phyloP scores from a whole-genome alignment of 1,140 invertebrate genomes.

The Drosophila seguyi region DNA sequence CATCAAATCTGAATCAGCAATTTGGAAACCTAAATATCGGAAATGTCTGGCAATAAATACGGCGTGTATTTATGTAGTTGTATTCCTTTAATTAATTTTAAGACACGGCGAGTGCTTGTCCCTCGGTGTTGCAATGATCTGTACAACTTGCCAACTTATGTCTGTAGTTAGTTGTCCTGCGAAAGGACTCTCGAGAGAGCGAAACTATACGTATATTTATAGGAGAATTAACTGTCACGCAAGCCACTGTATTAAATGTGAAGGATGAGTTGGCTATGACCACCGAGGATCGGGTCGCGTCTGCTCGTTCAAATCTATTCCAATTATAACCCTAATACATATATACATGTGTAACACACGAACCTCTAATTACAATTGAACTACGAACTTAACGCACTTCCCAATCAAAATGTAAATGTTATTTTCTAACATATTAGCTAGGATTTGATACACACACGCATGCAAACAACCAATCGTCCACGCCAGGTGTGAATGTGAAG shows the following conservation, averaged over 20 bases:
- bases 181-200: slow-evolving; percentile 1
- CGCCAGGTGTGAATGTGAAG: slow-evolving; percentile 22
- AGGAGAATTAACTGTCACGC: slow-evolving; percentile 46
- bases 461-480: slow-evolving; percentile 39
- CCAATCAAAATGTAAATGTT: slow-evolving; percentile 50
- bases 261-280: slow-evolving; percentile 15
- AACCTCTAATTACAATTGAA: slow-evolving; percentile 57
- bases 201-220: slow-evolving; percentile 40
- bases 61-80: slow-evolving; percentile 47
- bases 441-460: slow-evolving; percentile 41
- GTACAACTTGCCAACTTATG: slow-evolving; percentile 42
- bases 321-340: slow-evolving; percentile 48
- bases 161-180: slow-evolving; percentile 43
- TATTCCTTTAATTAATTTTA: slow-evolving; percentile 66
- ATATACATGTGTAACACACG: slow-evolving; percentile 61
- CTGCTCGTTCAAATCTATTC: slow-evolving; percentile 44
- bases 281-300: slow-evolving; percentile 31
- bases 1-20: slow-evolving; percentile 81
- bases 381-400: slow-evolving; percentile 51
- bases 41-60: slow-evolving; percentile 85
- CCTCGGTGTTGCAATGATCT: slow-evolving; percentile 46
- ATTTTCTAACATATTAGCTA: slow-evolving; percentile 43
- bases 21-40: slow-evolving; percentile 85
- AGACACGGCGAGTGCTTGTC: slow-evolving; percentile 43
- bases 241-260: slow-evolving; percentile 38